Evolutionary conservation across 1,140 invertebrate species (phyloP), one percentile per base, ranked within the genome.

Genomic region (Lysiphlebus fabarum): DNA sequence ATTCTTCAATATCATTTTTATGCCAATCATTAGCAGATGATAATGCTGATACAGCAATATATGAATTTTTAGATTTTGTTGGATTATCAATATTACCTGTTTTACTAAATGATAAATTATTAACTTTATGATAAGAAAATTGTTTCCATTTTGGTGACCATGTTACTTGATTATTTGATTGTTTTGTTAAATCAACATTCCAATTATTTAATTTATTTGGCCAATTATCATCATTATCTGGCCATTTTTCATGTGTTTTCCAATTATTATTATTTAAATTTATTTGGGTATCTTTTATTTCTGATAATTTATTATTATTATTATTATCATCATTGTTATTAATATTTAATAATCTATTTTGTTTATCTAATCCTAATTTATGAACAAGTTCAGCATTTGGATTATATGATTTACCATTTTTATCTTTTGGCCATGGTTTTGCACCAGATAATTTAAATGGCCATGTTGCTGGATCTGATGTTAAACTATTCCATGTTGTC

Each of bases 381-480:
- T 70, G 65, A 40, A 74, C 68, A 2, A 78, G 56, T 9, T 73
- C 72, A 0, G 76, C 76, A 50, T 78, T 78, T 0, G 74, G 74
- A 50, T 76, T 76, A 57, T 75, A 77, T 7, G 74, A 69, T 43
- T 73, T 73, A 0, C 74, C 73, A 47, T 76, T 73, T 14, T 75
- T 70, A 33, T 78, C 73, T 34, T 76, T 78, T 0, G 73, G 76
- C 76, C 76, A 78, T 0, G 74, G 70, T 49, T 78, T 75, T 0
- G 67, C 70, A 4, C 69, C 70, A 0, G 72, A 69, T 0, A 75
- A 56, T 58, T 75, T 78, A 42, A 72, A 74, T 0, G 75, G 74
- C 75, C 75, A 78, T 0, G 75, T 75, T 0, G 73, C 73, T 0
- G 75, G 73, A 59, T 78, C 74, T 0, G 74, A 76, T 0, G 74